Base-by-base conservation (phyloP, 2,113 vertebrate species). In the Gila orcuttii region DNA sequence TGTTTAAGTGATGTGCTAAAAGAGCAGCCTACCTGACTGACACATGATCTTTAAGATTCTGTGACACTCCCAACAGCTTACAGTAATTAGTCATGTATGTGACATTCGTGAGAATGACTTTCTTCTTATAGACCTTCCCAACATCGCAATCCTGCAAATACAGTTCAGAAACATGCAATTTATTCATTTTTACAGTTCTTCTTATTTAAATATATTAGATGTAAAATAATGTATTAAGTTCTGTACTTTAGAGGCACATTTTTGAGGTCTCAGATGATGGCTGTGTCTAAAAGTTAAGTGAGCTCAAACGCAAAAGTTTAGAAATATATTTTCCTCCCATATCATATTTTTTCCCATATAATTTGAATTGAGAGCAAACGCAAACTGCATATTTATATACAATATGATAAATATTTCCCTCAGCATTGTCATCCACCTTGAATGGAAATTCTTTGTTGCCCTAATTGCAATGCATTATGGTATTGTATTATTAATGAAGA, bases 111-210 rank as follows among this genome's bases (percentile, higher is more conserved):
- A 99, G 86, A 1, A 90, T 47, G 0, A 97, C 81, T 92, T 95
- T 98, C 92, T 96, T 97, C 93, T 93, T 98, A 90, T 99, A 99
- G 1, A 83, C 92, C 91, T 95, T 95, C 42, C 96, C 96, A 21
- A 99, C 85, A 25, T 98, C 97, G 89, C 98, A 98, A 91, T 99
- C 96, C 98, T 99, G 79, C 85, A 90, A 91, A n/a, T 74, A 52
- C 36, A 85, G 10, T 23, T 12, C 28, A 33, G 28, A 59, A 57
- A 50, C n/a, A 73, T 42, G 1, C 15, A 12, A 47, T 74, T 21
- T 74, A 45, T 45, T 45, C 28, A 68, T 68, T 8, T 2, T 23
- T 71, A 71, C 39, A 1, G 33, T 71, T 33, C 66, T 69, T 71
- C 17, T 8, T 0, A 68, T 36, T 9, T 4, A n/a, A 45, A 42